These are phyloP conservation scores for Anser brachyrhynchus DNA, from an alignment of 2,113 vertebrate genomes.

Conservation along the genomic window DNA sequence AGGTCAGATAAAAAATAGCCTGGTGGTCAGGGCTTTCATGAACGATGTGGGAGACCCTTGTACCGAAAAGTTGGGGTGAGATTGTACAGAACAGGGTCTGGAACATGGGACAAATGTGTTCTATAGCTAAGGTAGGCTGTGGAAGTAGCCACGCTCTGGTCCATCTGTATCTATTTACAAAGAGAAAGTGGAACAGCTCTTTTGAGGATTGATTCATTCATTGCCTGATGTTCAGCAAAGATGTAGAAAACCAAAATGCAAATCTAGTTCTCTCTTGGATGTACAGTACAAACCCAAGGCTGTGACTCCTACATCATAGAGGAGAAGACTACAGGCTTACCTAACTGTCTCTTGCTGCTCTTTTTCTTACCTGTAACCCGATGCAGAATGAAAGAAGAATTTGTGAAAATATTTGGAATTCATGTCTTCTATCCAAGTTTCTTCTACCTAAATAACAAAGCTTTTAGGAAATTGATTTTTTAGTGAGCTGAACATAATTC, in stretches of 20 bases:
- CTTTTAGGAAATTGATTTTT: neutral
- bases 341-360: neutral
- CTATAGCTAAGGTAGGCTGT: neutral
- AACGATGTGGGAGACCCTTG: neutral
- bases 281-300: neutral
- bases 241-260: neutral
- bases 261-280: neutral
- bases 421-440: neutral
- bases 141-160: neutral
- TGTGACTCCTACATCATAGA: neutral
- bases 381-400: neutral
- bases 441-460: neutral
- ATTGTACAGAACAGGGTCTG: neutral
- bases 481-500: neutral
- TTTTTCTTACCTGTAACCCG: neutral
- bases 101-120: neutral
- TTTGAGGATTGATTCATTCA: neutral
- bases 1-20: neutral
- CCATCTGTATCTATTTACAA: rapidly evolving
- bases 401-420: neutral
- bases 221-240: neutral
- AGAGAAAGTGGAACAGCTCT: neutral
- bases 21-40: neutral
- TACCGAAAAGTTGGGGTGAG: neutral
- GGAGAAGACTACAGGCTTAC: neutral